These are phyloP conservation scores for Phalacrocorax pelagicus DNA, from an alignment of 2,113 vertebrate genomes.

Conservation along the genomic window DNA sequence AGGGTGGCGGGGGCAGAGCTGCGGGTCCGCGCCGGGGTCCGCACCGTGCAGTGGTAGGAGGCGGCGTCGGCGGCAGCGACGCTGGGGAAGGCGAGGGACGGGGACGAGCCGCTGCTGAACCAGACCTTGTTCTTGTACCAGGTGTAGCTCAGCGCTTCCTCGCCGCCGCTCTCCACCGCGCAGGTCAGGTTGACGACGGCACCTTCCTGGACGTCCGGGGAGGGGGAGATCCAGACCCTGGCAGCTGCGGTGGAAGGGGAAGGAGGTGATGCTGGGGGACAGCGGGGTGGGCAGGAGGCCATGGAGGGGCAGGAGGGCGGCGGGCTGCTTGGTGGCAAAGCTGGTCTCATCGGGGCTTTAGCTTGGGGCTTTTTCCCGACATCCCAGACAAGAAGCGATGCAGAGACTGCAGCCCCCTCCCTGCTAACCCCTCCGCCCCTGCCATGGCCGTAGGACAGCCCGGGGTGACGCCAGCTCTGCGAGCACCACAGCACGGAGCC, in stretches of 20 bases:
- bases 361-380: neutral
- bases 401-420: neutral
- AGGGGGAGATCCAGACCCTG: constrained; percentile 58
- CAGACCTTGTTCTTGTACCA: constrained; percentile 68
- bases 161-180: neutral
- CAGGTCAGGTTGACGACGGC: constrained; percentile 68
- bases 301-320: neutral
- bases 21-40: neutral
- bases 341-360: fast-evolving
- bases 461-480: neutral
- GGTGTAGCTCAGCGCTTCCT: constrained; percentile 12
- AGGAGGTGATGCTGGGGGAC: no score
- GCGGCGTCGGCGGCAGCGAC: neutral
- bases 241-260: neutral
- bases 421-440: neutral
- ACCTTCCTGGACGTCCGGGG: constrained; percentile 44
- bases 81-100: neutral
- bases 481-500: fast-evolving
- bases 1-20: constrained; percentile 61
- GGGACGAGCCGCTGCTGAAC: neutral
- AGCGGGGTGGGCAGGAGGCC: fast-evolving
- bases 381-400: neutral
- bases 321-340: neutral
- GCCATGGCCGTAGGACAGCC: no score
- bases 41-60: constrained; percentile 62